Evolutionary conservation across 2,113 vertebrate genomes (phyloP), one percentile per base, ranked within the genome.

Genomic region (Paratilapia polleni): DNA sequence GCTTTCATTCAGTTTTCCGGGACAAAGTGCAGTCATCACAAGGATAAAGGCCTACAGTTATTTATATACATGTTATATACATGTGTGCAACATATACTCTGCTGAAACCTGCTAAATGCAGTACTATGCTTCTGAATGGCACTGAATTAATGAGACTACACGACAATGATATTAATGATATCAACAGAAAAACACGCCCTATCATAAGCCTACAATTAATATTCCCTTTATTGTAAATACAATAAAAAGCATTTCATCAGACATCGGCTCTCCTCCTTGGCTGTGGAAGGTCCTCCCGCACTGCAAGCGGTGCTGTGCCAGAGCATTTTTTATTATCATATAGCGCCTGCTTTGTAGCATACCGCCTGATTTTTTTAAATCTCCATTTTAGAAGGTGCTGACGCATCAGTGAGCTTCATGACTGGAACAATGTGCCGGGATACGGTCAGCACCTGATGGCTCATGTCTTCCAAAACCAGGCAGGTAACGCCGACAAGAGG

Each of bases 251-350:
- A 10, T n/a, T 73, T 54, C 6, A 31, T 73, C 43, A 73, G 11
- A 28, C 68, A 54, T 73, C 17, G 24, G 1, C 62, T 77, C 19
- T 66, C 62, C 77, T 79, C 6, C 20, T 58, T 61, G 81, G 77
- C 77, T 94, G 94, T 93, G 87, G 74, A 88, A 86, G 89, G 94
- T 95, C 95, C 94, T 95, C 95, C 95, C 82, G 83, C 90, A 93
- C 95, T 91, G 89, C 66, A 76, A 94, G 95, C 87, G 95, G 95
- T 95, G 95, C 94, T 95, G 93, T 94, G 63, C 81, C 87, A 34
- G 60, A 57, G 12, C 26, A 68, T 62, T 75, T 75, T 75, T 83
- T 62, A 85, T 87, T 82, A 81, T 81, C 22, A 34, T 54, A 41
- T 36, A 77, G 87, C 63, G 62, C 84, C 82, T 84, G 76, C 81